Percentiles rank a stretch among this genome's conserved stretches.
These are phyloP conservation scores for Ptyas mucosa DNA, from an alignment of 2,113 vertebrate species.

Conservation along the genomic window DNA sequence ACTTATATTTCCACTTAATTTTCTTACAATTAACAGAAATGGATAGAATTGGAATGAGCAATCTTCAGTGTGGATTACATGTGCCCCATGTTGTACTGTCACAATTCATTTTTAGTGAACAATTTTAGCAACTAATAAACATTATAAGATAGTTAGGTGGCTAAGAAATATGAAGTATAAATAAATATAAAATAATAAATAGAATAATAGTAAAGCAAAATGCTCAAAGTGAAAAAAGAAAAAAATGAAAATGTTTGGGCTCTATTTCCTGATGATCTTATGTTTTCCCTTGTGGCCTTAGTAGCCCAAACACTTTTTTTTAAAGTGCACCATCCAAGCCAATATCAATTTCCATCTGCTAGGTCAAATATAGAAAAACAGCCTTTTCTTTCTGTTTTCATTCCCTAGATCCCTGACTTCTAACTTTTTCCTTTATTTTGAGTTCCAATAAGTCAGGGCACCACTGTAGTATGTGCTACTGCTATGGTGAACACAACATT, in stretches of 20 bases:
- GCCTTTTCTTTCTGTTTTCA: background rate
- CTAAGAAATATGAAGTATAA: background rate
- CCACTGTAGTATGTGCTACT: background rate
- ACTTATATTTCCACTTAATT: background rate
- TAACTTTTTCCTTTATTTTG: background rate
- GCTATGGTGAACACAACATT: background rate
- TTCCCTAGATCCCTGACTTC: background rate
- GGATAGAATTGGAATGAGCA: background rate
- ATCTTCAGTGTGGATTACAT: background rate
- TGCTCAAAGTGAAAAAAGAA: background rate
- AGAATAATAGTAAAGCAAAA: background rate
- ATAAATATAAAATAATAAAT: background rate
- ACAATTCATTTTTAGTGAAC: background rate
- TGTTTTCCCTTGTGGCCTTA: background rate
- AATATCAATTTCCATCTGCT: background rate
- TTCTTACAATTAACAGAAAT: background rate
- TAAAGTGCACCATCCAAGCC: background rate
- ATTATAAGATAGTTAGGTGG: background rate
- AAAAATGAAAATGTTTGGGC: background rate
- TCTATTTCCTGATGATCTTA: background rate
- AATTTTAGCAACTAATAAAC: background rate
- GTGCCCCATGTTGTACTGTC: background rate
- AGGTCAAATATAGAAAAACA: background rate
- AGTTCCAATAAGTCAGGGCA: background rate
- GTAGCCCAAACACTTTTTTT: background rate